Conservation (phyloP, 2,888 invertebrate species). For the Flexamia atlantica region DNA sequence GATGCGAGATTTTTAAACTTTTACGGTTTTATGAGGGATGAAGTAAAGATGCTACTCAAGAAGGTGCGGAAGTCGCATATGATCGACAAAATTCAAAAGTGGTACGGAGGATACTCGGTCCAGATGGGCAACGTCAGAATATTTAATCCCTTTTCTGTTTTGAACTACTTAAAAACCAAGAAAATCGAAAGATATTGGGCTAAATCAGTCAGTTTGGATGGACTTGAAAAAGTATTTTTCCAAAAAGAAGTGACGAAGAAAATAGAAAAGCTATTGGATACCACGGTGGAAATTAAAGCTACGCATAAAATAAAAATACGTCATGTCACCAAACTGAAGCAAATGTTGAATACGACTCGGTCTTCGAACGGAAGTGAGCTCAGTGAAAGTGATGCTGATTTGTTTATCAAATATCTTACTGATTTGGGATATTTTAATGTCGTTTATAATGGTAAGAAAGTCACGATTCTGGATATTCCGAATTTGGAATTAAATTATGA, state of each 20-base stretch:
- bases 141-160: background rate
- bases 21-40: constrained; percentile 6
- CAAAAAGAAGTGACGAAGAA: constrained; percentile 3
- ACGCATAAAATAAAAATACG: constrained; percentile 9
- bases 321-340: background rate
- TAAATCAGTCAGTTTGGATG: background rate
- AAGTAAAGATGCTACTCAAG: background rate
- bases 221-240: background rate
- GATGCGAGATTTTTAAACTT: background rate
- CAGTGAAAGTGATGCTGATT: constrained; percentile 20
- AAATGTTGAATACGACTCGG: background rate
- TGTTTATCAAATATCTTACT: constrained; percentile 28
- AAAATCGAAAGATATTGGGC: constrained; percentile 17
- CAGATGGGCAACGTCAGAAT: constrained; percentile 6
- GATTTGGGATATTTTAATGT: constrained; percentile 13
- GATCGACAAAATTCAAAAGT: background rate
- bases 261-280: constrained; percentile 12
- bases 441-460: constrained; percentile 6
- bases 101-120: constrained; percentile 12
- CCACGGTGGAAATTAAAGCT: constrained; percentile 8
- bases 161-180: background rate
- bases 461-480: constrained; percentile 15
- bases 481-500: constrained; percentile 19
- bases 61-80: background rate
- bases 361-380: background rate